Conservation (phyloP, 2,797 vertebrate genomes). For the Eulemur albifrons region DNA sequence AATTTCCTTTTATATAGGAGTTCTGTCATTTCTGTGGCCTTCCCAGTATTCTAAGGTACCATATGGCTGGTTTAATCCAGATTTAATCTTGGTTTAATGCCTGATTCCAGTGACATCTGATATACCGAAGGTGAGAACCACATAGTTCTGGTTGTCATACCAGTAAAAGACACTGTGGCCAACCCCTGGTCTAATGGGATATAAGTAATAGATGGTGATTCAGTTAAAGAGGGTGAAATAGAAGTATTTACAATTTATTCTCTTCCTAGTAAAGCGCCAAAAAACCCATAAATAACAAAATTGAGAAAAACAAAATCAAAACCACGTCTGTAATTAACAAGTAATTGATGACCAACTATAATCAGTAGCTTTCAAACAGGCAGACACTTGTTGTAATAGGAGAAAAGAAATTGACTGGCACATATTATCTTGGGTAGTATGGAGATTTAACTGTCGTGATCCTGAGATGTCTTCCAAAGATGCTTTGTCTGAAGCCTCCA, state of each 20-base stretch:
- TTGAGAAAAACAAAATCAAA: not conserved
- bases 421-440: not conserved
- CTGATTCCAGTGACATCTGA: not conserved
- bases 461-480: not conserved
- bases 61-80: not conserved
- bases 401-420: not conserved
- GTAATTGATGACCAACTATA: not conserved
- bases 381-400: not conserved
- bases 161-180: not conserved
- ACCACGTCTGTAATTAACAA: not conserved
- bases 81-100: not conserved
- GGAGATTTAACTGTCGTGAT: not conserved
- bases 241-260: not conserved
- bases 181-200: not conserved
- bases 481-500: not conserved
- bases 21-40: not conserved
- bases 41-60: not conserved
- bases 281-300: not conserved
- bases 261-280: not conserved
- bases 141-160: not conserved
- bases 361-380: not conserved
- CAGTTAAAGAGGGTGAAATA: not conserved
- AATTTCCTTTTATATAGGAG: not conserved
- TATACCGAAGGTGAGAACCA: not conserved
- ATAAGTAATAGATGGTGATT: not conserved